Percentiles rank a stretch among this genome's conserved stretches.
Conservation (phyloP, 2,113 vertebrate species). For the Camelus bactrianus region DNA sequence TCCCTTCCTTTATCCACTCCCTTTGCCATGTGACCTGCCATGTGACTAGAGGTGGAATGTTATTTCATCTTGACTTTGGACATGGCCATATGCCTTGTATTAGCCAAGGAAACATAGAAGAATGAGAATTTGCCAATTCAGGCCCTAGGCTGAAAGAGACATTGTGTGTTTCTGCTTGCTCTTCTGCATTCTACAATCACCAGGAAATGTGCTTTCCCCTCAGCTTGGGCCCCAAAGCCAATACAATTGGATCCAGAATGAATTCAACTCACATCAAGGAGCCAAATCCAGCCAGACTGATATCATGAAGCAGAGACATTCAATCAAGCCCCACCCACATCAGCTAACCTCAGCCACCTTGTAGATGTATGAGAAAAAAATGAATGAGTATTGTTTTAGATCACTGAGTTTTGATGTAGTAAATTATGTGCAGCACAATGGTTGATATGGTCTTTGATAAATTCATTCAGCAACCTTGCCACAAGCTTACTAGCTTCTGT, state of each 20-base stretch:
- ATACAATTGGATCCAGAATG: neutral
- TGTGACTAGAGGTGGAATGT: neutral
- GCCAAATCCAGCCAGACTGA: neutral
- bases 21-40: neutral
- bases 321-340: neutral
- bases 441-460: neutral
- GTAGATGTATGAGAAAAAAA: neutral
- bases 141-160: neutral
- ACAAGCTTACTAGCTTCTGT: neutral
- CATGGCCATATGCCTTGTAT: neutral
- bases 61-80: neutral
- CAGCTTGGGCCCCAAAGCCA: neutral
- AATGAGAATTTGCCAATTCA: neutral
- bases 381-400: neutral
- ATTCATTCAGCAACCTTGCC: neutral
- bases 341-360: neutral
- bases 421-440: neutral
- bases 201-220: neutral
- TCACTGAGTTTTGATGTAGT: neutral
- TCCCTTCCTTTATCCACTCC: neutral
- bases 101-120: neutral
- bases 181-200: neutral
- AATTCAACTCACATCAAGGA: neutral
- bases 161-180: neutral
- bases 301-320: neutral